Conservation (phyloP, 2,888 invertebrate genomes). For the Sabellastarte sp. region DNA sequence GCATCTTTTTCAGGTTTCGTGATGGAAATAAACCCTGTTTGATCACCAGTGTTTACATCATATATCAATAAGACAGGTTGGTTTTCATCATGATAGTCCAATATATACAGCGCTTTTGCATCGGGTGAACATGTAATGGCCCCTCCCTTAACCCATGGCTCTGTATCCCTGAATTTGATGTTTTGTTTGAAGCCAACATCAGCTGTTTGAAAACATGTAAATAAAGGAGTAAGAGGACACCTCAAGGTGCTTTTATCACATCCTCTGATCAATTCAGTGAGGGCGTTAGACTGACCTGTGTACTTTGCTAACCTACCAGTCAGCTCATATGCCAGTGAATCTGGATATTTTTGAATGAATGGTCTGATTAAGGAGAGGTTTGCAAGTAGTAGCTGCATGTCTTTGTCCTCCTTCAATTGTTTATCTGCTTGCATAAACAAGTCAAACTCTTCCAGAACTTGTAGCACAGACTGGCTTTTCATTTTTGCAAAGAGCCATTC, state of each 20-base stretch:
- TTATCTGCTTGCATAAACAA: constrained; percentile 10
- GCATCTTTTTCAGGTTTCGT: too few species aligned
- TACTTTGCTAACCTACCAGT: constrained; percentile 1
- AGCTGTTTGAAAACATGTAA: constrained; percentile 2
- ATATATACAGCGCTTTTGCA: background rate
- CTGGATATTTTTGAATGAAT: background rate
- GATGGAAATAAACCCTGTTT: too few species aligned
- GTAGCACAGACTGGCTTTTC: constrained; percentile 89
- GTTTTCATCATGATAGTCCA: background rate
- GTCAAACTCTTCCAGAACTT: constrained; percentile 82
- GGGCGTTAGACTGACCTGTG: background rate
- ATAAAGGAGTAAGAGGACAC: constrained; percentile 8
- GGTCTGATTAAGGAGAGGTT: background rate
- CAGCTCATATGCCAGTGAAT: constrained; percentile 1
- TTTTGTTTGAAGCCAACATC: background rate
- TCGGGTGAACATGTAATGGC: background rate
- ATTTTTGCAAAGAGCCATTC: constrained; percentile 94
- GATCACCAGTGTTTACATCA: background rate
- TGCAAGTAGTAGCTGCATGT: constrained; percentile 12
- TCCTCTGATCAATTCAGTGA: background rate
- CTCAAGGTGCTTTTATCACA: background rate
- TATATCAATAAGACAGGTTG: background rate
- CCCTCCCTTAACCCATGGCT: background rate
- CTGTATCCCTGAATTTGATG: background rate
- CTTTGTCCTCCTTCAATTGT: constrained; percentile 1